phyloP scores from a whole-genome alignment of 2,797 vertebrate genomes.

The Fistularia tabacaria region DNA sequence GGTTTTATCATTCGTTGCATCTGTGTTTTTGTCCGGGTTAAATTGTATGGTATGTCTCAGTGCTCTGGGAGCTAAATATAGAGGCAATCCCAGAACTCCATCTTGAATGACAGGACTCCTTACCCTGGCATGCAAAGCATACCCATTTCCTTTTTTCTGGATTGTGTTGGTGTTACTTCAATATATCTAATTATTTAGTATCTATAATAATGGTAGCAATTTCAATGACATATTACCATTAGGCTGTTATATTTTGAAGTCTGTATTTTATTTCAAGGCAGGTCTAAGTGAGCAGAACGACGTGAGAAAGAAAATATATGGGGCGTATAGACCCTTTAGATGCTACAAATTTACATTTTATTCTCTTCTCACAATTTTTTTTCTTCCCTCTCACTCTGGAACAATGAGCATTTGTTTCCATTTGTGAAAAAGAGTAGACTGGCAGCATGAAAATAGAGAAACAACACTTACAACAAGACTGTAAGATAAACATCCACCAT shows the following conservation, averaged over 20 bases:
- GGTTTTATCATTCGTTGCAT: slow-evolving; percentile 65
- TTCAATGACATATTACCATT: no score
- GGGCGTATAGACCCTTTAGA: slow-evolving; percentile 52
- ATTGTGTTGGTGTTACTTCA: no score
- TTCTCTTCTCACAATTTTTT: slow-evolving; percentile 13
- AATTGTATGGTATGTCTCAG: slow-evolving; percentile 54
- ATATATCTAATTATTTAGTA: no score
- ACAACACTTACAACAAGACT: slow-evolving; percentile 51
- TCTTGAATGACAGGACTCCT: slow-evolving; percentile 71
- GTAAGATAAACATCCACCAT: slow-evolving; percentile 55
- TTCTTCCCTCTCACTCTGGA: slow-evolving; percentile 47
- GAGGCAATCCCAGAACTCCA: slow-evolving; percentile 59
- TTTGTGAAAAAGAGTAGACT: slow-evolving; percentile 53
- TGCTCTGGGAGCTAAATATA: slow-evolving; percentile 70
- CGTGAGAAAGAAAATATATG: slow-evolving; percentile 28
- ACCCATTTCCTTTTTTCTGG: slow-evolving; percentile 56
- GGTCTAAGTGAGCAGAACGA: slow-evolving; percentile 9
- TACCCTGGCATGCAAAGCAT: slow-evolving; percentile 57
- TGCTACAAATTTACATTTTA: slow-evolving; percentile 49
- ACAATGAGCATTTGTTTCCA: slow-evolving; percentile 77
- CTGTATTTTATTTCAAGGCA: background rate
- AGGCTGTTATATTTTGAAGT: no score
- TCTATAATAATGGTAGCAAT: no score
- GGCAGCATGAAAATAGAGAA: slow-evolving; percentile 48
- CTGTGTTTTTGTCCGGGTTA: slow-evolving; percentile 61